Evolutionary conservation across 1,140 invertebrate species (phyloP).

Genomic region (Aphidius gifuensis): DNA sequence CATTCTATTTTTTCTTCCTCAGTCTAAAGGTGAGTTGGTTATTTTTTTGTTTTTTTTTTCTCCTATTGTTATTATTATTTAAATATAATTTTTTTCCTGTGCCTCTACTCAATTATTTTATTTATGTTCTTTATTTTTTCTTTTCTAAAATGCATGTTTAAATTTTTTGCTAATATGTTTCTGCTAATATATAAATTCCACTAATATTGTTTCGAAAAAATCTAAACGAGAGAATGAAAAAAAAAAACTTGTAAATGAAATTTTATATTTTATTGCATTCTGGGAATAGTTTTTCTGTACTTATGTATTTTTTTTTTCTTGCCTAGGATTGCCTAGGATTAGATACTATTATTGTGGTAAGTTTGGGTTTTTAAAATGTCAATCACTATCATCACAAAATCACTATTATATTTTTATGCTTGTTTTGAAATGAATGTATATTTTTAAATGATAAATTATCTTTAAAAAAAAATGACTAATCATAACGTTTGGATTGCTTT

Average conservation of each 20-base stretch:
- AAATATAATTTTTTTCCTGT: not conserved
- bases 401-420: not conserved
- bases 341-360: conserved; percentile 68
- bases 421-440: too few relatives aligned
- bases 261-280: conserved; percentile 17
- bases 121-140: too few relatives aligned
- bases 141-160: too few relatives aligned
- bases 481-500: too few relatives aligned
- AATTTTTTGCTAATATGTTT: not conserved
- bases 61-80: not conserved
- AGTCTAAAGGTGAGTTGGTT: conserved; percentile 43
- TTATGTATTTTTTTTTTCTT: conserved; percentile 38
- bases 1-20: conserved; percentile 46
- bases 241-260: too few relatives aligned
- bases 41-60: conserved; percentile 18
- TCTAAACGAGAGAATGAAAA: too few relatives aligned
- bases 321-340: conserved; percentile 64
- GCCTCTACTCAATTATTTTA: too few relatives aligned
- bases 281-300: too few relatives aligned
- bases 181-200: not conserved
- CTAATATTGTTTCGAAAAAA: too few relatives aligned
- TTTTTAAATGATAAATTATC: too few relatives aligned
- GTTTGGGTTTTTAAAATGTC: conserved; percentile 35
- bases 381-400: not conserved
- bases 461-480: too few relatives aligned